Evolutionary conservation across 2,113 vertebrate genomes (phyloP).

Genomic region (Greenwoodochromis staneri): DNA sequence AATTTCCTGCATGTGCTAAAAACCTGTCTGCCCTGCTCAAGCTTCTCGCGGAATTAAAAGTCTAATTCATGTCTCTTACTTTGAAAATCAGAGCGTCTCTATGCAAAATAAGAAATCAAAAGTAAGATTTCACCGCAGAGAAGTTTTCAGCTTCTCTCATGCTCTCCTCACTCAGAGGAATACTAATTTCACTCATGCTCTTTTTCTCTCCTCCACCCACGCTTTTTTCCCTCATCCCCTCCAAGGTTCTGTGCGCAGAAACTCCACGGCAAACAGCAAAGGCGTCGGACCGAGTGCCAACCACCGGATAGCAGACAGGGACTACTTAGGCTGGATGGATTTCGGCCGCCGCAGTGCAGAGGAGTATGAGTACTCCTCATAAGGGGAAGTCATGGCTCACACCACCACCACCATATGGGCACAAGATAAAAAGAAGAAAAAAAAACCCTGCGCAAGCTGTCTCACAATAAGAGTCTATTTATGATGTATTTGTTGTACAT

Average conservation of each 20-base stretch:
- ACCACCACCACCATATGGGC: conserved; percentile 46
- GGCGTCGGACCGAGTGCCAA: conserved; percentile 71
- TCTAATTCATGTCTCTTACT: background rate
- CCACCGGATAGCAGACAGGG: conserved; percentile 91
- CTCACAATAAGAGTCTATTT: conserved; percentile 75
- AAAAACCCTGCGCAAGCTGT: conserved; percentile 33
- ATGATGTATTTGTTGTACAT: conserved; percentile 81
- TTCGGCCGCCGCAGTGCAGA: conserved; percentile 94
- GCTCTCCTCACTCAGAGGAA: background rate
- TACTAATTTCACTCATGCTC: background rate
- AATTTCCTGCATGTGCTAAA: background rate
- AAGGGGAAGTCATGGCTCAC: conserved; percentile 29
- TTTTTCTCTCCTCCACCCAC: background rate
- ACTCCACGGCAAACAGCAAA: conserved; percentile 76
- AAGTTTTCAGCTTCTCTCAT: background rate
- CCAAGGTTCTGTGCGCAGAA: conserved; percentile 79
- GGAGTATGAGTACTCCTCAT: conserved; percentile 90
- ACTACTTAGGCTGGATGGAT: conserved; percentile 99
- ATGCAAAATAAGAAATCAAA: background rate
- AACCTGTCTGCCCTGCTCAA: background rate
- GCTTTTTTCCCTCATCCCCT: background rate
- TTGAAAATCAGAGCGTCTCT: background rate
- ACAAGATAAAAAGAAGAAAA: conserved; percentile 37
- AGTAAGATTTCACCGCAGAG: background rate
- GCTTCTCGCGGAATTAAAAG: background rate